A percentile compares a stretch with the other conserved stretches of the same genome.
These are phyloP conservation scores for Petrocephalus schoutedeni DNA, from an alignment of 2,797 vertebrate genomes.

Conservation along the genomic window DNA sequence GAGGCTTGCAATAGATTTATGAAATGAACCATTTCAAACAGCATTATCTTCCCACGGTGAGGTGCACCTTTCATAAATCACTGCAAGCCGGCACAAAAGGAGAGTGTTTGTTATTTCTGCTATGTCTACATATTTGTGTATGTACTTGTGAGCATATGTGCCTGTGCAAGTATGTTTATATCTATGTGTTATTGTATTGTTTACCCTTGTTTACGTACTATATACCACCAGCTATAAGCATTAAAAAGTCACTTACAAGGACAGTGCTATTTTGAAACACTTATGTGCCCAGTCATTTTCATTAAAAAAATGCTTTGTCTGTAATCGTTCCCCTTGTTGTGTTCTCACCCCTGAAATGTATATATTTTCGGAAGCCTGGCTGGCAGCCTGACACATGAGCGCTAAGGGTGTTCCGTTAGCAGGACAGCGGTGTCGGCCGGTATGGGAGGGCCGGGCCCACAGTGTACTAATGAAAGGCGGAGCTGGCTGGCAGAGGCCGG, in stretches of 20 bases:
- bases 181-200: slow-evolving; percentile 32
- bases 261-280: slow-evolving; percentile 9
- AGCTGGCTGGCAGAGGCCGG: neutral
- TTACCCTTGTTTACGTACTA: slow-evolving; percentile 48
- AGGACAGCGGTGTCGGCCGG: neutral
- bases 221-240: neutral
- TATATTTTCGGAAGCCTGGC: neutral
- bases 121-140: slow-evolving; percentile 3
- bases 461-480: neutral
- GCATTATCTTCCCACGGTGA: slow-evolving; percentile 89
- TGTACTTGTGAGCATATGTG: slow-evolving; percentile 17
- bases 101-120: slow-evolving; percentile 74
- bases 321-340: neutral
- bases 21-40: slow-evolving; percentile 96
- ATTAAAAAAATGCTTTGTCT: neutral
- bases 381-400: neutral
- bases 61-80: slow-evolving; percentile 97
- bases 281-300: slow-evolving; percentile 5
- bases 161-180: slow-evolving; percentile 13
- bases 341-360: too few relatives aligned
- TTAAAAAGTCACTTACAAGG: neutral
- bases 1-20: slow-evolving; percentile 86
- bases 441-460: neutral
- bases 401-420: neutral
- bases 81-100: slow-evolving; percentile 67